A percentile compares a stretch with the other conserved stretches of the same genome.
Evolutionary conservation across 2,797 vertebrate species (phyloP).

Genomic region (Crenichthys baileyi): DNA sequence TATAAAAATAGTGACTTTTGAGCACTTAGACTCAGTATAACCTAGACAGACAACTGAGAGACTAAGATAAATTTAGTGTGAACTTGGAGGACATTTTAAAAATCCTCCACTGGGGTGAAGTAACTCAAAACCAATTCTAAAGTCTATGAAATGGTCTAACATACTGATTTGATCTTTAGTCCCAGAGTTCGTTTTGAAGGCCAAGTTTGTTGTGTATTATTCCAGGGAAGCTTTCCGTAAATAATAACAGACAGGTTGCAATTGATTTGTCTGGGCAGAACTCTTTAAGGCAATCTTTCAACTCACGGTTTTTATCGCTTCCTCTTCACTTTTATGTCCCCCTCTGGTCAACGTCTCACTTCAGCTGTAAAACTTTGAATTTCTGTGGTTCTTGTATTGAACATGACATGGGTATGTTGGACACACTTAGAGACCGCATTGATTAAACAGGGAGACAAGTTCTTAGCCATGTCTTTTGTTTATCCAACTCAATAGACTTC

Average conservation of each 20-base stretch:
- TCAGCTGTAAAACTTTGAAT: slow-evolving; percentile 22
- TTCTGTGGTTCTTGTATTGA: slow-evolving; percentile 49
- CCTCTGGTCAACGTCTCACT: slow-evolving; percentile 17
- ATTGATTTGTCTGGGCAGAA: slow-evolving; percentile 31
- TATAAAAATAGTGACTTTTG: too few species aligned
- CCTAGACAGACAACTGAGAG: neutral
- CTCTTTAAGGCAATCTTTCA: slow-evolving; percentile 15
- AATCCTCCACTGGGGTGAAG: neutral
- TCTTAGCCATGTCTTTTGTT: slow-evolving; percentile 69
- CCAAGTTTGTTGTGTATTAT: neutral
- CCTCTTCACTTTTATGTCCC: neutral
- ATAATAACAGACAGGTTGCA: neutral
- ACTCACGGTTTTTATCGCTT: neutral
- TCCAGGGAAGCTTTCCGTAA: neutral
- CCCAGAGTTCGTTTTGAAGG: neutral
- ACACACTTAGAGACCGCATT: slow-evolving; percentile 47
- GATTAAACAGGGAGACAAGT: slow-evolving; percentile 53
- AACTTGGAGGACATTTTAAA: neutral
- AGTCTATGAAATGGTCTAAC: neutral
- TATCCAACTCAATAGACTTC: slow-evolving; percentile 38
- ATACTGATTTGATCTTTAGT: neutral
- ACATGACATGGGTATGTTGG: slow-evolving; percentile 27
- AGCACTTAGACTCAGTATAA: neutral
- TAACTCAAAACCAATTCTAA: neutral
- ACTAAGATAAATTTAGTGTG: neutral